Conservation (phyloP, 2,797 vertebrate genomes). For the Sebastes diaconus region DNA sequence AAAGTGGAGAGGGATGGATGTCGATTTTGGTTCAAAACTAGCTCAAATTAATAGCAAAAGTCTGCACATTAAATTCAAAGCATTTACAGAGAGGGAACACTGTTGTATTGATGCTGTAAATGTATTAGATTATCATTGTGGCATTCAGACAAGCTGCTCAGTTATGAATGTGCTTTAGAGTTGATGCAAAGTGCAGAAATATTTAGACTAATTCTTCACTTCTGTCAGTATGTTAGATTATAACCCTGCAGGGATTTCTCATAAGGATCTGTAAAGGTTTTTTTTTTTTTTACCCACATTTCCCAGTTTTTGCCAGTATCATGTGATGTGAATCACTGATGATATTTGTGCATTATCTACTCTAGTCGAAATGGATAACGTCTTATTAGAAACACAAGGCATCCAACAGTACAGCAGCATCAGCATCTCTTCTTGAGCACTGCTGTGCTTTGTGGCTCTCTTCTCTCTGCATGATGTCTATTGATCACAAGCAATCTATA, state of each 20-base stretch:
- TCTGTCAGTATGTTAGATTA: neutral
- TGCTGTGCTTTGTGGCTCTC: conserved; percentile 15
- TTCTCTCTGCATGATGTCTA: conserved; percentile 8
- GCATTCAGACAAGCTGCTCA: neutral
- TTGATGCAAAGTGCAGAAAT: neutral
- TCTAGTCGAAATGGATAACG: neutral
- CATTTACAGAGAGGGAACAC: neutral
- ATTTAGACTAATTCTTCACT: neutral
- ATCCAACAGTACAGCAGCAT: neutral
- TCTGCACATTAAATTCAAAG: neutral
- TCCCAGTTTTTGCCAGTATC: neutral
- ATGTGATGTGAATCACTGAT: neutral
- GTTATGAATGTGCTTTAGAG: neutral
- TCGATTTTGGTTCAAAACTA: neutral
- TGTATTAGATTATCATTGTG: neutral
- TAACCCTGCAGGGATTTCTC: neutral
- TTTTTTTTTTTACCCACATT: neutral
- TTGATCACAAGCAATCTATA: neutral
- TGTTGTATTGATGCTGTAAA: neutral
- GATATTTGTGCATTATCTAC: neutral
- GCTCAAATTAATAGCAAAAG: neutral
- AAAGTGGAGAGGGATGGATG: neutral
- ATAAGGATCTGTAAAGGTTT: neutral
- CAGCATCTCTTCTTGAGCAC: neutral
- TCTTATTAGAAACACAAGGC: neutral